Conservation (phyloP, 2,797 vertebrate species). For the Serranus cabrilla region DNA sequence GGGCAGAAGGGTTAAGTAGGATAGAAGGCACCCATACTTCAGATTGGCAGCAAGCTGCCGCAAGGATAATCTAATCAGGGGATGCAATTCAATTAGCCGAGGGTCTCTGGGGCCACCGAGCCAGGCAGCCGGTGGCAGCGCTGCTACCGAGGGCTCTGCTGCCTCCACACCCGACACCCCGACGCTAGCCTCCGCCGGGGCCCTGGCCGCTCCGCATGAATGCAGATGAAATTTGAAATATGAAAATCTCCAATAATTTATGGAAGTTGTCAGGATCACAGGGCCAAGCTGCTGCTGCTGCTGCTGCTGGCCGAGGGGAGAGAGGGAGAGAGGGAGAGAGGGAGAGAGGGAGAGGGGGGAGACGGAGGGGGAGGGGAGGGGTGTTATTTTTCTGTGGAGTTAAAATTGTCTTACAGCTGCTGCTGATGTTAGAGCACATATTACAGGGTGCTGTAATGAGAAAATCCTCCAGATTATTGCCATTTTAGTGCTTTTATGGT, state of each 20-base stretch:
- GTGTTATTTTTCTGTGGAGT: slow-evolving; percentile 58
- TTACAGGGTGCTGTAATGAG: slow-evolving; percentile 25
- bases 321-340: slow-evolving; percentile 24
- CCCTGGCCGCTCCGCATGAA: slow-evolving; percentile 92
- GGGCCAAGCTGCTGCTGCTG: slow-evolving; percentile 83
- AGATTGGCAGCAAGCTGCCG: slow-evolving; percentile 99
- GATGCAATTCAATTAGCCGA: slow-evolving; percentile 99
- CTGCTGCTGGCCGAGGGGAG: slow-evolving; percentile 80
- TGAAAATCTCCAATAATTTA: slow-evolving; percentile 99
- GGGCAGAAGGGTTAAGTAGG: slow-evolving; percentile 99
- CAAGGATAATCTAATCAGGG: slow-evolving; percentile 99
- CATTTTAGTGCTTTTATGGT: slow-evolving; percentile 3
- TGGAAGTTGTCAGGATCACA: slow-evolving; percentile 97
- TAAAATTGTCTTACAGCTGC: slow-evolving; percentile 61
- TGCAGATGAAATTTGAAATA: slow-evolving; percentile 99
- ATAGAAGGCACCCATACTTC: slow-evolving; percentile 99
- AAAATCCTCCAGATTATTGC: neutral
- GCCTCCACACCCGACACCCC: slow-evolving; percentile 79
- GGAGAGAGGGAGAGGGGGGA: neutral
- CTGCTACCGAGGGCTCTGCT: slow-evolving; percentile 81
- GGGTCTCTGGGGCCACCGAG: slow-evolving; percentile 94
- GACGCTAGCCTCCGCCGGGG: slow-evolving; percentile 81
- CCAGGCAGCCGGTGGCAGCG: slow-evolving; percentile 94
- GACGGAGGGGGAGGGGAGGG: neutral
- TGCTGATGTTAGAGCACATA: slow-evolving; percentile 40